Conservation (phyloP, 2,113 vertebrate genomes). For the Antechinus flavipes region DNA sequence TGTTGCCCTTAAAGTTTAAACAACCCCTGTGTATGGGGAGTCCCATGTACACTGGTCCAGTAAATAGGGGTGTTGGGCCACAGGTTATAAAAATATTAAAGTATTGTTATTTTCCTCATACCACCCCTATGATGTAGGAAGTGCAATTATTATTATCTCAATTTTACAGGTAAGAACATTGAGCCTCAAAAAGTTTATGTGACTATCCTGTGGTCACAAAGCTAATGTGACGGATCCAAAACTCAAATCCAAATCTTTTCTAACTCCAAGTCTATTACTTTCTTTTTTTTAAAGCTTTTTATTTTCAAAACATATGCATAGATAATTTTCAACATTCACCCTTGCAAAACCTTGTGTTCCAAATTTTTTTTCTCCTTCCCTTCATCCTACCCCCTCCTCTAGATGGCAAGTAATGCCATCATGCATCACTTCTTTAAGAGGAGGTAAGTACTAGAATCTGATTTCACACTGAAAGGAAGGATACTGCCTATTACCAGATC, state of each 20-base stretch:
- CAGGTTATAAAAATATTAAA: not conserved
- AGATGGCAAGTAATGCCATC: too few relatives aligned
- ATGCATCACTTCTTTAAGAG: not conserved
- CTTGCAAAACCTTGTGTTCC: too few relatives aligned
- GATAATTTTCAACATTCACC: too few relatives aligned
- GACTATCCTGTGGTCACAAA: not conserved
- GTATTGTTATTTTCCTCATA: not conserved
- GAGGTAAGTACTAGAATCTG: not conserved
- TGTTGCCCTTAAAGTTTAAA: not conserved
- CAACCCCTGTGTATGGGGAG: not conserved
- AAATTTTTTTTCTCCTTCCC: too few relatives aligned
- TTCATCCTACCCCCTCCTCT: too few relatives aligned
- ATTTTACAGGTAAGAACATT: not conserved
- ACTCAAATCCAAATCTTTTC: not conserved
- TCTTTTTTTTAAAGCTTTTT: too few relatives aligned
- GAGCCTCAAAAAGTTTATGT: not conserved
- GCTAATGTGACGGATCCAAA: not conserved
- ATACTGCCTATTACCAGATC: not conserved
- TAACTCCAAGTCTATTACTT: not conserved
- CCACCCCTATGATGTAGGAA: not conserved
- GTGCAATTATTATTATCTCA: not conserved
- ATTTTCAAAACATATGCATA: too few relatives aligned
- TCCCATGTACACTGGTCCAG: not conserved
- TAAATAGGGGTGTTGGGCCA: not conserved
- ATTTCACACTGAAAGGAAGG: not conserved